Conservation (phyloP, 2,797 vertebrate genomes). For the Acanthurus lineatus region DNA sequence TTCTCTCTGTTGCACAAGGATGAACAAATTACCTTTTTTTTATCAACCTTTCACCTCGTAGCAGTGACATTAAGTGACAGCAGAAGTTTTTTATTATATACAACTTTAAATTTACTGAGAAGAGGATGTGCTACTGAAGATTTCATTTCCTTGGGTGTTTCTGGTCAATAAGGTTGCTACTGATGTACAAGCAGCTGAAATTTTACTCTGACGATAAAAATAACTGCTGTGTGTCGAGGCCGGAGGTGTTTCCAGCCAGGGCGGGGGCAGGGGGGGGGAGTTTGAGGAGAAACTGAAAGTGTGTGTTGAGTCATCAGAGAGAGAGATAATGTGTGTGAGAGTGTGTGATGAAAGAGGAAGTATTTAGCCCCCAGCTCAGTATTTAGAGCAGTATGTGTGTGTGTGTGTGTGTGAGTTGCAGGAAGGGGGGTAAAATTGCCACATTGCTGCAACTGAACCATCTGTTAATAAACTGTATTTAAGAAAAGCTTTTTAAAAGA, state of each 20-base stretch:
- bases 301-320: constrained; percentile 51
- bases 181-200: background rate
- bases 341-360: constrained; percentile 2
- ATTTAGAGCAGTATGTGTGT: background rate
- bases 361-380: background rate
- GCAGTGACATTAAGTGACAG: too few species aligned
- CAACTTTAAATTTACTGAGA: too few species aligned
- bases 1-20: too few species aligned
- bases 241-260: constrained; percentile 51
- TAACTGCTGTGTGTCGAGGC: background rate
- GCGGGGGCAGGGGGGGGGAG: background rate
- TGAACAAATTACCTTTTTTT: too few species aligned
- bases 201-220: constrained; percentile 24
- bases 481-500: background rate
- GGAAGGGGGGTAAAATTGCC: background rate
- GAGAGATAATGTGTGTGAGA: background rate
- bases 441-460: constrained; percentile 17
- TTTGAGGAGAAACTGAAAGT: constrained; percentile 65
- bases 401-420: background rate
- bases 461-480: constrained; percentile 50
- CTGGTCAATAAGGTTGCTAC: too few species aligned
- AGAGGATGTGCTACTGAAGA: too few species aligned
- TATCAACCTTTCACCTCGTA: too few species aligned
- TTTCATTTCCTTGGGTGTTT: too few species aligned
- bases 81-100: too few species aligned